Evolutionary conservation across 2,797 vertebrate genomes (phyloP).

Genomic region (Agapornis canus): DNA sequence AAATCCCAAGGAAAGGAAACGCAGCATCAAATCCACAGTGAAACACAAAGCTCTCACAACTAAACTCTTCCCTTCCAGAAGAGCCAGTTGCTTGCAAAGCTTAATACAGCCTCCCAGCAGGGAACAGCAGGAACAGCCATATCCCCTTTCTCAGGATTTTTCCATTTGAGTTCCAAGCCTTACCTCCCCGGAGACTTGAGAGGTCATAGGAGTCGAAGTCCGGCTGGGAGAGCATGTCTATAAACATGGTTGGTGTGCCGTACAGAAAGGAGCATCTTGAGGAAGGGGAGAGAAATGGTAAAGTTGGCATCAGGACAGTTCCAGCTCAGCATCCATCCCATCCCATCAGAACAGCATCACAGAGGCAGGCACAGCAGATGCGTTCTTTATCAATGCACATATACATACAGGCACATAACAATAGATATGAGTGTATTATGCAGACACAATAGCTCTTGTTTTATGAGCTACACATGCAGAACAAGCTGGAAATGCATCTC

Average conservation of each 20-base stretch:
- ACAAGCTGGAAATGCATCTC: background rate
- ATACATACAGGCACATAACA: background rate
- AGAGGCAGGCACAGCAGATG: fast-evolving
- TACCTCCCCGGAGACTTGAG: slow-evolving; percentile 83
- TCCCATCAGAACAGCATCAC: background rate
- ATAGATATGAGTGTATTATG: fast-evolving
- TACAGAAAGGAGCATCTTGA: slow-evolving; percentile 80
- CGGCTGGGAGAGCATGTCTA: slow-evolving; percentile 87
- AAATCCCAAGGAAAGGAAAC: background rate
- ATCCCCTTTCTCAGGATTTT: background rate
- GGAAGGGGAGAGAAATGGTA: background rate
- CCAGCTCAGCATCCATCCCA: background rate
- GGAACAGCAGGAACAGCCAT: background rate
- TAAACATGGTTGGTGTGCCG: slow-evolving; percentile 92
- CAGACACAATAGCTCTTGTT: background rate
- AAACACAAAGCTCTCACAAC: background rate
- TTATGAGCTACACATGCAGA: background rate
- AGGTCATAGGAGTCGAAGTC: slow-evolving; percentile 81
- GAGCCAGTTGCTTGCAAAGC: background rate
- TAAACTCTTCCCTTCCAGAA: background rate
- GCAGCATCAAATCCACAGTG: background rate
- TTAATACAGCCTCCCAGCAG: background rate
- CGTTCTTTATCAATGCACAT: background rate
- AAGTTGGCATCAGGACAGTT: background rate
- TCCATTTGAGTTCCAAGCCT: slow-evolving; percentile 22